Conservation (phyloP, 1,140 invertebrate genomes). For the Phthorimaea operculella region DNA sequence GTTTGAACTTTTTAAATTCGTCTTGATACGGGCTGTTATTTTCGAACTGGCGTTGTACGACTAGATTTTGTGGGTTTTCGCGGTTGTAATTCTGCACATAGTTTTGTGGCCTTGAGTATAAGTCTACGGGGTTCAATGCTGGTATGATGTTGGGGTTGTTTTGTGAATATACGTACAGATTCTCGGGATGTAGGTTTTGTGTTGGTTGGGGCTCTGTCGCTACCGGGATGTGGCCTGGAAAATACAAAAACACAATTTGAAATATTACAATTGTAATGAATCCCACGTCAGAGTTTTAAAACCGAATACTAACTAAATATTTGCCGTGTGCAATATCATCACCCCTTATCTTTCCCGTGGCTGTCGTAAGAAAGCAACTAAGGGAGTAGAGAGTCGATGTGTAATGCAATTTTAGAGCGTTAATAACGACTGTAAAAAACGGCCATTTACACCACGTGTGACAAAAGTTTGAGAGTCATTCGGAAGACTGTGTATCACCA, state of each 20-base stretch:
- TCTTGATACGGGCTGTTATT: conserved; percentile 32
- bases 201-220: conserved; percentile 25
- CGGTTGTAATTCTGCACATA: conserved; percentile 41
- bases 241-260: conserved; percentile 15
- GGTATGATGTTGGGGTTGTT: conserved; percentile 34
- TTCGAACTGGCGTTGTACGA: conserved; percentile 47
- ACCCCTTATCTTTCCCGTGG: no score
- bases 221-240: conserved; percentile 31
- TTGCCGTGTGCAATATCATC: no score
- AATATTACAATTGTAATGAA: no score
- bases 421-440: no score
- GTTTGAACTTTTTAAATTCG: conserved; percentile 37
- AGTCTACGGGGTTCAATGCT: conserved; percentile 41
- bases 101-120: conserved; percentile 41
- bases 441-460: no score
- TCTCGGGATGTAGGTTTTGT: conserved; percentile 26
- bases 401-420: no score
- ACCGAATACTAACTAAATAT: no score
- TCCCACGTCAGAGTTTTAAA: no score
- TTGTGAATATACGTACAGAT: conserved; percentile 31
- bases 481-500: no score
- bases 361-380: no score
- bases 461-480: no score
- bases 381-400: no score
- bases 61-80: conserved; percentile 56